Percentiles rank a stretch among this genome's conserved stretches.
These are phyloP conservation scores for Eilema sororculum DNA, from an alignment of 2,888 invertebrate genomes.

Conservation along the genomic window DNA sequence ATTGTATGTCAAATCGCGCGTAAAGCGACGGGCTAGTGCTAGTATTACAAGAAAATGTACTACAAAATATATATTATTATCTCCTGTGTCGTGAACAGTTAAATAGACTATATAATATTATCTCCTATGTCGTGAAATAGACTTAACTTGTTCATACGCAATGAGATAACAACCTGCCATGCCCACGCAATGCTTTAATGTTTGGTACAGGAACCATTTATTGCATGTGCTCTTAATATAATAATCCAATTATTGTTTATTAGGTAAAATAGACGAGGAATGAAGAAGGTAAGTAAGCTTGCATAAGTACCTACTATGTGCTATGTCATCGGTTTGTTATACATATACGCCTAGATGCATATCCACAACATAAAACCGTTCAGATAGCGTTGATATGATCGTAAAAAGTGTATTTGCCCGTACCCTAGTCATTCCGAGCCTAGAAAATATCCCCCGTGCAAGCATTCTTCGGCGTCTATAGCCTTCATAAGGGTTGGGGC, in stretches of 20 bases:
- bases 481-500: constrained; percentile 54
- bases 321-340: background rate
- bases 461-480: constrained; percentile 50
- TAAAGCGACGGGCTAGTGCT: background rate
- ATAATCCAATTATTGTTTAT: background rate
- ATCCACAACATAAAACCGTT: constrained; percentile 45
- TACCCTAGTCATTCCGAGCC: constrained; percentile 53
- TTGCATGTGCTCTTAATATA: constrained; percentile 5
- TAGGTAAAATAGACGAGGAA: too few relatives aligned
- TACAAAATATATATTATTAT: background rate
- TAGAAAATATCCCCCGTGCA: constrained; percentile 49
- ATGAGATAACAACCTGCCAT: constrained; percentile 15
- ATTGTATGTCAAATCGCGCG: background rate
- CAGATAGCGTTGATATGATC: constrained; percentile 54
- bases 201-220: constrained; percentile 18
- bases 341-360: constrained; percentile 16
- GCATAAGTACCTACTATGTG: background rate
- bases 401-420: constrained; percentile 58
- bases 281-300: too few relatives aligned
- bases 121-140: background rate
- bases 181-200: constrained; percentile 13
- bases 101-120: background rate
- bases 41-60: background rate
- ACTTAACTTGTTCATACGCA: constrained; percentile 6
- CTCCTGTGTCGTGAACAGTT: background rate